Evolutionary conservation across 2,797 vertebrate species (phyloP).

Genomic region (Pterois miles): DNA sequence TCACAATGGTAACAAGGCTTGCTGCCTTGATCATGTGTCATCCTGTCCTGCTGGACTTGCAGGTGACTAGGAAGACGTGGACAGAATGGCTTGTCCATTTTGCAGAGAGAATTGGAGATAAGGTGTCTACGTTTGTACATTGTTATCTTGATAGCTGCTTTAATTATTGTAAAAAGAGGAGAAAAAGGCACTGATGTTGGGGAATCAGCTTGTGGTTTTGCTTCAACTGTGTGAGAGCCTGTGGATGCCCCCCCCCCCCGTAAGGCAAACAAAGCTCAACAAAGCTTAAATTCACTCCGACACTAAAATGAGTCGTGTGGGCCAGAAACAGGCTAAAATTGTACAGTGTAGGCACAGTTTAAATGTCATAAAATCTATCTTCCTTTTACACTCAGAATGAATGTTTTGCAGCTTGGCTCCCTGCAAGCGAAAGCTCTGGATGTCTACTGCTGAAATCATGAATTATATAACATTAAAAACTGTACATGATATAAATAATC

Average conservation of each 20-base stretch:
- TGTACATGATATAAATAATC: slow-evolving; percentile 1
- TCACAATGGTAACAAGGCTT: not conserved
- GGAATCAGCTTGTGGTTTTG: too few relatives aligned
- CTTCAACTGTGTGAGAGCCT: too few relatives aligned
- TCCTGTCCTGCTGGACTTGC: not conserved
- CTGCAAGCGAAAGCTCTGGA: not conserved
- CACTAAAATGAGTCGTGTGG: too few relatives aligned
- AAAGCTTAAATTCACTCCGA: not conserved
- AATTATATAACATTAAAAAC: not conserved
- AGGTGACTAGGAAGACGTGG: not conserved
- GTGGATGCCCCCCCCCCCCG: too few relatives aligned
- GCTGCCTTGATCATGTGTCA: not conserved
- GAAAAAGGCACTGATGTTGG: not conserved
- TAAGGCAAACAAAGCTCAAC: too few relatives aligned
- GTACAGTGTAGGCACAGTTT: not conserved
- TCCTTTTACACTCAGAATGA: not conserved
- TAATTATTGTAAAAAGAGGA: not conserved
- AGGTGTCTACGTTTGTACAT: not conserved
- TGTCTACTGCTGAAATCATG: not conserved
- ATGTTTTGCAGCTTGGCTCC: not conserved
- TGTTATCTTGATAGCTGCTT: too few relatives aligned
- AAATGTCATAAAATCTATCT: not conserved
- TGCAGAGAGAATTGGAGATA: not conserved
- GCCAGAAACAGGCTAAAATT: not conserved
- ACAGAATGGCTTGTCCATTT: not conserved